A percentile compares a stretch with the other conserved stretches of the same genome.
These are phyloP conservation scores for Capromys pilorides DNA, from an alignment of 2,797 vertebrate species.

Conservation along the genomic window DNA sequence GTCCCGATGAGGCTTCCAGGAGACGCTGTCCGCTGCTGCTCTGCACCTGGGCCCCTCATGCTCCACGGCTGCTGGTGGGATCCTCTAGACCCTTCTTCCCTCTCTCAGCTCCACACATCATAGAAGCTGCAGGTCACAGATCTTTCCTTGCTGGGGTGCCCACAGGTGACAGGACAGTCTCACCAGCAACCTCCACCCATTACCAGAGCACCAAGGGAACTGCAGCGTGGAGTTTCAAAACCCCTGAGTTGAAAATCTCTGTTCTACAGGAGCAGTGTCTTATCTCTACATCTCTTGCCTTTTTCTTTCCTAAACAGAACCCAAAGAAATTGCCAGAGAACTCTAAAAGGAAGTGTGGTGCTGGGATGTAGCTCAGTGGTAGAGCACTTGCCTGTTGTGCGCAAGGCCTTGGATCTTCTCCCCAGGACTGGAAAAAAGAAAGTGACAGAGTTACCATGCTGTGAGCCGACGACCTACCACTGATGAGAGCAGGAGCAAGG, in stretches of 20 bases:
- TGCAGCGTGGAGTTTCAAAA: background rate
- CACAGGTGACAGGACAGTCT: background rate
- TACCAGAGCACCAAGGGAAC: background rate
- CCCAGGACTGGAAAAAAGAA: slow-evolving; percentile 24
- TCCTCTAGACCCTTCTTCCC: background rate
- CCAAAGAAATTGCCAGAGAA: slow-evolving; percentile 9
- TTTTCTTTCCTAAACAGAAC: slow-evolving; percentile 46
- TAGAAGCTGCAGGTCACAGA: background rate
- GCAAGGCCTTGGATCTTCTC: background rate
- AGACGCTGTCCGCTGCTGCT: background rate
- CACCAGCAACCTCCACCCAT: background rate
- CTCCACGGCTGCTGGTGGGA: background rate
- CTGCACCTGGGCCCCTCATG: background rate
- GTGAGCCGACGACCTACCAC: background rate
- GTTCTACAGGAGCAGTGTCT: background rate
- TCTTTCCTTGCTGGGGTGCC: background rate
- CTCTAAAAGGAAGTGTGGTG: background rate
- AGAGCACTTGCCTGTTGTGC: background rate
- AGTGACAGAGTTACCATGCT: slow-evolving; percentile 15
- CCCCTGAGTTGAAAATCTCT: background rate
- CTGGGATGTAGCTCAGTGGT: background rate
- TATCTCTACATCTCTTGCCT: background rate
- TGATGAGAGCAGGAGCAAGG: background rate
- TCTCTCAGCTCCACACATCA: background rate
- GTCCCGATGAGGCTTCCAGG: background rate